These are phyloP conservation scores for Cecidostiba fungosa DNA, from an alignment of 2,888 invertebrate species.

Conservation along the genomic window DNA sequence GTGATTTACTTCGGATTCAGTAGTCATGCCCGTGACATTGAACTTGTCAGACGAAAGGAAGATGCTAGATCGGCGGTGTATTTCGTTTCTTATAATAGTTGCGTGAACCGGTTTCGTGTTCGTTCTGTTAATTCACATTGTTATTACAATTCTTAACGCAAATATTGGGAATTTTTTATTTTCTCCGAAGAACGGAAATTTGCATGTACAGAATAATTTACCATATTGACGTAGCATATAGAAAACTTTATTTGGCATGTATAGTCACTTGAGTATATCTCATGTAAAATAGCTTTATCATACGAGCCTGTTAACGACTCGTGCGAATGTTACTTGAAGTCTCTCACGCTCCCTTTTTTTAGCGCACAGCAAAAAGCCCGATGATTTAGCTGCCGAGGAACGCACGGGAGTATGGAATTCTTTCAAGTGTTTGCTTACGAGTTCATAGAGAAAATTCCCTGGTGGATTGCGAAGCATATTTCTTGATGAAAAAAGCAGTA, in stretches of 20 bases:
- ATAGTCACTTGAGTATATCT: not conserved
- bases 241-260: not conserved
- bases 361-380: not conserved
- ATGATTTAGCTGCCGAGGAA: constrained; percentile 21
- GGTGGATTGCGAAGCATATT: not conserved
- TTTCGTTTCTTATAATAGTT: not conserved
- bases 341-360: constrained; percentile 28
- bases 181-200: not conserved
- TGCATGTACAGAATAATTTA: too few relatives aligned
- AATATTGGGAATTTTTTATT: not conserved
- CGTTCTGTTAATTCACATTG: not conserved
- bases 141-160: not conserved
- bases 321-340: not conserved
- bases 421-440: not conserved
- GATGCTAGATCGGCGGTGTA: not conserved
- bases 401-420: not conserved
- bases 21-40: constrained; percentile 1
- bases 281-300: not conserved
- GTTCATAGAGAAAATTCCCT: not conserved
- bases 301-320: not conserved
- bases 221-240: too few relatives aligned
- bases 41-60: constrained; percentile 32
- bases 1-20: constrained; percentile 30
- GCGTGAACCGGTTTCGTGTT: not conserved
- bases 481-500: not conserved